Base-by-base conservation (phyloP, 2,888 invertebrate species). In the Hirtodrosophila trivittata region DNA sequence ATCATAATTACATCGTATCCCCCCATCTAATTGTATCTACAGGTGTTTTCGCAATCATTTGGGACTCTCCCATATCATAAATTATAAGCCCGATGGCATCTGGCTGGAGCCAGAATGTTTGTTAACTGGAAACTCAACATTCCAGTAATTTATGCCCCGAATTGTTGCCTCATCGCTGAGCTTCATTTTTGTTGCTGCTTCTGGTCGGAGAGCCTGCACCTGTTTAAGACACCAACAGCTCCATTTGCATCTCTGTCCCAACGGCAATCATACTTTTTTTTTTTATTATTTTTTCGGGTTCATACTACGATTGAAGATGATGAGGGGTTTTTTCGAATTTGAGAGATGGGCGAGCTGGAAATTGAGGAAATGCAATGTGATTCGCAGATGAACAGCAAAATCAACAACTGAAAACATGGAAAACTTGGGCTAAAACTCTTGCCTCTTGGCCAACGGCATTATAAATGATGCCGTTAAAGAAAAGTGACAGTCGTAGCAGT, bases 371-470 rank as follows among this genome's bases (percentile, higher is more conserved):
- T 84, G 66, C 63, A 39, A 43, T 21, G 47, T 32, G 41, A 42
- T 35, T 62, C 49, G 35, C 47, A 46, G 55, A 47, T 62, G 68
- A 56, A 70, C 62, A 62, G 60, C 51, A 72, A 72, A 66, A 60
- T 46, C 52, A 57, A 73, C 51, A 73, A 52, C 37, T 30, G 54
- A 60, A 55, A 58, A 51, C 42, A 47, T 55, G 49, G 43, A 26
- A 42, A 63, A 71, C 28, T 28, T 28, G 0, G 21, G 28, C 13
- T 13, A 33, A 33, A 43, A 28, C 77, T 80, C 50, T 59, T 78
- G 62, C 52, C 64, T 72, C 76, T 84, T 86, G 74, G 70, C 85
- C 74, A 74, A 84, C 85, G 66, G 85, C 85, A 77, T 70, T 86
- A 86, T 84, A 86, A 84, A 81, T 81, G 80, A 81, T 66, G 67